phyloP scores from a whole-genome alignment of 1,140 invertebrate genomes.

The Apis cerana region DNA sequence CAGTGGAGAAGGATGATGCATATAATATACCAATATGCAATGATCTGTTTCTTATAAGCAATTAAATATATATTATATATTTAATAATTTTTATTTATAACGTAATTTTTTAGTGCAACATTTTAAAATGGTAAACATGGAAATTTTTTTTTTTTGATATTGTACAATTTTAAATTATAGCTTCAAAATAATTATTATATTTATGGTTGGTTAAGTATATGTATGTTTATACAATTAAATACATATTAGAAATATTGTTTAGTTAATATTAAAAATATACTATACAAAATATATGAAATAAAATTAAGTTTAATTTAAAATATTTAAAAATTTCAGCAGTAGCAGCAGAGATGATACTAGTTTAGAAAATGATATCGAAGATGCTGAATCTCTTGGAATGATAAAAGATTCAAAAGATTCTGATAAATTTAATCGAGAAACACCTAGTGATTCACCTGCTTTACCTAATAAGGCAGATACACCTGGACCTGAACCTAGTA shows the following conservation, averaged over 20 bases:
- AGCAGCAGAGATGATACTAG: constrained; percentile 77
- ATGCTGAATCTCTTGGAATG: constrained; percentile 75
- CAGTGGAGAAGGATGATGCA: constrained; percentile 52
- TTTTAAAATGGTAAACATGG: constrained; percentile 34
- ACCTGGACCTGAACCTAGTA: constrained; percentile 74
- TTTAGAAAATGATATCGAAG: constrained; percentile 77
- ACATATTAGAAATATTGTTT: constrained; percentile 19
- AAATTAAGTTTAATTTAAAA: neutral
- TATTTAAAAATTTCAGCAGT: constrained; percentile 54
- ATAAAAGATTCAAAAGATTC: constrained; percentile 76
- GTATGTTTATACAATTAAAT: constrained; percentile 25
- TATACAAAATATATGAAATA: neutral
- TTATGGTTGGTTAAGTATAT: constrained; percentile 40
- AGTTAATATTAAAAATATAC: constrained; percentile 6
- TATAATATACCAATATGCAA: constrained; percentile 39
- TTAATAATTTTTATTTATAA: constrained; percentile 23
- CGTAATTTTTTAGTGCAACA: constrained; percentile 29
- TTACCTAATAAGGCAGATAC: constrained; percentile 78
- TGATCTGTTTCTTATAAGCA: constrained; percentile 30
- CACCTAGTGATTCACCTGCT: constrained; percentile 76
- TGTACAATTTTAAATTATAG: constrained; percentile 18
- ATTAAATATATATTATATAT: constrained; percentile 16
- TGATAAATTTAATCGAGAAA: constrained; percentile 76
- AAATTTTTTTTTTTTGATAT: constrained; percentile 24
- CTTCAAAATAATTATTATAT: constrained; percentile 32